These are phyloP conservation scores for Aphelinus certus DNA, from an alignment of 1,140 invertebrate genomes.

Conservation along the genomic window DNA sequence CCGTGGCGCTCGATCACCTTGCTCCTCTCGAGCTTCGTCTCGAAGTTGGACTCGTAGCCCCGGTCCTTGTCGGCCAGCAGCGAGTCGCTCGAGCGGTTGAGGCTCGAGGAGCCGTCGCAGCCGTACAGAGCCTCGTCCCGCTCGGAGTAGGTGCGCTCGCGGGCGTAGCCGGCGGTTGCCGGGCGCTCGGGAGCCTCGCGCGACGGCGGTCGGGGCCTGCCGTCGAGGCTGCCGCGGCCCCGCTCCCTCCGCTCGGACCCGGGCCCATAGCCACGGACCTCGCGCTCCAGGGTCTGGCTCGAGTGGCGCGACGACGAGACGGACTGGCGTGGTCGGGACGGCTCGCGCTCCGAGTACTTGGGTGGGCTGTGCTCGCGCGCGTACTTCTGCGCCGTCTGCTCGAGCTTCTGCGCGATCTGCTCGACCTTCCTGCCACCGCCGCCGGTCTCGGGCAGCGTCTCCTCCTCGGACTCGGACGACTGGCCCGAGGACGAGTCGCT, in stretches of 20 bases:
- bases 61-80: constrained; percentile 58
- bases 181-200: constrained; percentile 62
- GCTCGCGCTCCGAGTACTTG: constrained; percentile 57
- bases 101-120: constrained; percentile 54
- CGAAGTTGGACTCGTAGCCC: constrained; percentile 65
- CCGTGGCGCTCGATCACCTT: constrained; percentile 60
- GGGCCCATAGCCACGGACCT: constrained; percentile 54
- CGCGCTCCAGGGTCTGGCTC: constrained; percentile 47
- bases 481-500: constrained; percentile 49
- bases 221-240: constrained; percentile 52
- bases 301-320: constrained; percentile 44
- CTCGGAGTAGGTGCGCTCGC: constrained; percentile 58
- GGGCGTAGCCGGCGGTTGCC: constrained; percentile 40
- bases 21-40: constrained; percentile 60
- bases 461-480: constrained; percentile 59
- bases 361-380: constrained; percentile 62
- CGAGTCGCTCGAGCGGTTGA: constrained; percentile 33
- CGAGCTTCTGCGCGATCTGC: constrained; percentile 63
- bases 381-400: constrained; percentile 65
- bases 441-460: constrained; percentile 61
- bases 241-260: constrained; percentile 50
- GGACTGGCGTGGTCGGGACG: constrained; percentile 35
- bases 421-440: constrained; percentile 56
- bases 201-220: constrained; percentile 58
- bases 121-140: constrained; percentile 64